Percentiles rank a stretch among this genome's conserved stretches.
Conservation (phyloP, 2,113 vertebrate genomes). For the Amphilophus citrinellus region DNA sequence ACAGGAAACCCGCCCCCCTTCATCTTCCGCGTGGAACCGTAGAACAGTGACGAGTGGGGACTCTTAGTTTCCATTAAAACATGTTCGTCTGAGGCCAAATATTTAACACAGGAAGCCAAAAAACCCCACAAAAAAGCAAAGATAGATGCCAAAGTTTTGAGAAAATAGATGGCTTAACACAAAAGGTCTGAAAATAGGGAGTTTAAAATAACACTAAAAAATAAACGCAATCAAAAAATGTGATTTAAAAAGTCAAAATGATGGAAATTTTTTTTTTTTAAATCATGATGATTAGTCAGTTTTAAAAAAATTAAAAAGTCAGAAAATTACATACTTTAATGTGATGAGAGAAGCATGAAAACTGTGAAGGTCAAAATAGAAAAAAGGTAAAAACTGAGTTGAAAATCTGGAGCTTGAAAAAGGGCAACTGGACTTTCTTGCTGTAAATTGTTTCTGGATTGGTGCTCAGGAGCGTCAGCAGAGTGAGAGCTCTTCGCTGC, state of each 20-base stretch:
- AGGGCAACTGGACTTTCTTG: background rate
- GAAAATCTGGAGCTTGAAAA: background rate
- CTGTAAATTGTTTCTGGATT: background rate
- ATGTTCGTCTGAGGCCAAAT: too few relatives aligned
- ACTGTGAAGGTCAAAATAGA: too few relatives aligned
- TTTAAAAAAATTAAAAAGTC: too few relatives aligned
- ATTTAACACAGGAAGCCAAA: too few relatives aligned
- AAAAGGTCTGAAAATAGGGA: background rate
- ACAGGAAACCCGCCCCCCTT: too few relatives aligned
- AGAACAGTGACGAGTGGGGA: background rate
- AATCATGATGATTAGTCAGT: too few relatives aligned
- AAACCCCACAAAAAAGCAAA: too few relatives aligned
- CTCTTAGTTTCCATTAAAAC: too few relatives aligned
- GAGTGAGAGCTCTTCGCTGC: background rate
- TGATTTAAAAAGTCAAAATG: background rate
- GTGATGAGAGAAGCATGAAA: too few relatives aligned
- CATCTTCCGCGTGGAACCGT: background rate
- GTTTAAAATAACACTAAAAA: background rate
- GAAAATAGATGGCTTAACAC: background rate
- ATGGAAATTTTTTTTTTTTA: too few relatives aligned
- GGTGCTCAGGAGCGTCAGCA: background rate
- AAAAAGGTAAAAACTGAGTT: background rate
- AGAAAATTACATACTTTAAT: too few relatives aligned
- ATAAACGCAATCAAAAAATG: background rate
- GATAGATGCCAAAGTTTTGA: background rate